phyloP scores from a whole-genome alignment of 2,888 invertebrate species.

The Lepidocyrtoides sp. region DNA sequence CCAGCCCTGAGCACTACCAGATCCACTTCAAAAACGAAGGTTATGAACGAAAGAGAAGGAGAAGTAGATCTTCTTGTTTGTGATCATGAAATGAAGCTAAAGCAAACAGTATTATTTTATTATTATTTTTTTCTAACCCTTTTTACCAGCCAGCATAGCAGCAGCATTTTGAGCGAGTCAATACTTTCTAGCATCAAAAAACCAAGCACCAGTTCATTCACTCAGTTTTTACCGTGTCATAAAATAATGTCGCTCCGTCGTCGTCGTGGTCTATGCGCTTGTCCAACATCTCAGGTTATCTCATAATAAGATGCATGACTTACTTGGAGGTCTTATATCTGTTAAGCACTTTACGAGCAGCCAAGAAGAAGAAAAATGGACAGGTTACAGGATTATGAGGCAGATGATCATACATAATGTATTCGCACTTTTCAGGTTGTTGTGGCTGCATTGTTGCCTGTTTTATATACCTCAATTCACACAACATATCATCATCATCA shows the following conservation, averaged over 20 bases:
- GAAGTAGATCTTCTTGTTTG: background rate
- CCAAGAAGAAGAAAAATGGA: slow-evolving; percentile 67
- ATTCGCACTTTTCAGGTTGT: slow-evolving; percentile 60
- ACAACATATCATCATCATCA: slow-evolving; percentile 12
- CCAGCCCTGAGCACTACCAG: background rate
- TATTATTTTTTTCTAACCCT: background rate
- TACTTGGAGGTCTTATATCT: slow-evolving; percentile 78
- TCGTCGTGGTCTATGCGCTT: slow-evolving; percentile 54
- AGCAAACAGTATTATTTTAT: slow-evolving; percentile 3
- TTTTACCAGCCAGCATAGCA: slow-evolving; percentile 22
- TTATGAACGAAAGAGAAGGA: background rate
- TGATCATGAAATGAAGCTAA: background rate
- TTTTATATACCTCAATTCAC: slow-evolving; percentile 1
- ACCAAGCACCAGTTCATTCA: slow-evolving; percentile 67
- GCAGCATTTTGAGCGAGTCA: slow-evolving; percentile 17
- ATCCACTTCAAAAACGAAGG: background rate
- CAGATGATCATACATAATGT: slow-evolving; percentile 61
- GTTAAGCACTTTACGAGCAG: slow-evolving; percentile 74
- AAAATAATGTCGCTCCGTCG: slow-evolving; percentile 41
- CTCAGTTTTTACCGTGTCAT: slow-evolving; percentile 48
- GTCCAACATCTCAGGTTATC: slow-evolving; percentile 67
- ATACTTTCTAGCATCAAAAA: slow-evolving; percentile 38
- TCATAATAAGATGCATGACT: slow-evolving; percentile 79
- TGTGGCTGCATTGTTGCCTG: background rate
- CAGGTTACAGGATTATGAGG: slow-evolving; percentile 75